Percentiles rank a stretch among this genome's conserved stretches.
Conservation (phyloP, 2,888 invertebrate genomes). For the Lasioglossum zephyrum region DNA sequence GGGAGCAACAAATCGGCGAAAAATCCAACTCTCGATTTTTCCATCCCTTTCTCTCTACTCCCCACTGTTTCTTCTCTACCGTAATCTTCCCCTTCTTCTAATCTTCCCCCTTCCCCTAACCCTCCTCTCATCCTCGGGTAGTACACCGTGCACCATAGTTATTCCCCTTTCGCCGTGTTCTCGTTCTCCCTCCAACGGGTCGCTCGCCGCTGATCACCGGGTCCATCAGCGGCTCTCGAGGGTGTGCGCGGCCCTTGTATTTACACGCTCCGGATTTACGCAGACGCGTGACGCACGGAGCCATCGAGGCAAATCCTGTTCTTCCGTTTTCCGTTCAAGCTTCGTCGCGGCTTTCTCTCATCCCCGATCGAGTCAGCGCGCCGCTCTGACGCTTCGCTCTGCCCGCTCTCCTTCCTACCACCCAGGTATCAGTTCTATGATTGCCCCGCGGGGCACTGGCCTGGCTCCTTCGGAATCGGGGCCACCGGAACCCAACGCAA, state of each 20-base stretch:
- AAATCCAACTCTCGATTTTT: not conserved
- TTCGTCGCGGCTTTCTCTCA: constrained; percentile 10
- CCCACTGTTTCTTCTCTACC: not conserved
- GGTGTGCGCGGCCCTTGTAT: constrained; percentile 63
- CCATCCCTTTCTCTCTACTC: not conserved
- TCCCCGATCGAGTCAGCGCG: constrained; percentile 3
- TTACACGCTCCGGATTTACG: constrained; percentile 77
- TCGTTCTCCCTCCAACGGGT: constrained; percentile 4
- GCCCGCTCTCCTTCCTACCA: not conserved
- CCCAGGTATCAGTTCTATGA: not conserved
- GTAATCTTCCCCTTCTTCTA: not conserved
- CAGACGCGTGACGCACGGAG: constrained; percentile 76
- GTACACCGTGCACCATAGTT: not conserved
- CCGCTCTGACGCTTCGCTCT: not conserved
- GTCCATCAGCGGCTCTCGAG: constrained; percentile 40
- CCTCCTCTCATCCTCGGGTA: not conserved
- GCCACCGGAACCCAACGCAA: constrained; percentile 2
- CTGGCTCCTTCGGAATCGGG: constrained; percentile 2
- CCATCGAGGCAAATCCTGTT: constrained; percentile 75
- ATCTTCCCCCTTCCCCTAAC: not conserved
- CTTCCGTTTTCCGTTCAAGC: constrained; percentile 58
- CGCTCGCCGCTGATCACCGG: constrained; percentile 3
- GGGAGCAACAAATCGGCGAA: constrained; percentile 4
- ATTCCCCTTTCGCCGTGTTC: constrained; percentile 22
- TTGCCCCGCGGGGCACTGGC: constrained; percentile 5